Evolutionary conservation across 2,888 invertebrate species (phyloP), one percentile per base, ranked within the genome.

Genomic region (Colletes collaris): DNA sequence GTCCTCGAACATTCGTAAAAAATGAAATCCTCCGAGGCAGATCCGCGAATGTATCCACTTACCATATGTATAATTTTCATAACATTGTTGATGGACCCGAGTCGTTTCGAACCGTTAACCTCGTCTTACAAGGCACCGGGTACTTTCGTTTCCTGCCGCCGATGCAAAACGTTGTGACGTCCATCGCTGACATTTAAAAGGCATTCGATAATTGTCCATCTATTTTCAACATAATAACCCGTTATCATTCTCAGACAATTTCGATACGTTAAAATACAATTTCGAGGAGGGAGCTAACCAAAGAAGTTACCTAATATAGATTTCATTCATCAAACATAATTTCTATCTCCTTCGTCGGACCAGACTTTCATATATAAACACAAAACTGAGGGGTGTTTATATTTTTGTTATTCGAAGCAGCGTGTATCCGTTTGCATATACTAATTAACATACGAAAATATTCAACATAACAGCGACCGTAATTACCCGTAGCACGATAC

Each of bases 121-220:
- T n/a, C 0, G 10, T 35, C 4, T 62, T 49, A 40, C 55, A 13
- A 67, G 53, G 5, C 16, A 11, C 37, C 13, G 35, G 19, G n/a
- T 6, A 35, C 27, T 16, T 27, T 46, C 50, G 0, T 49, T 5
- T 0, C 10, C 6, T 11, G 55, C 3, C 16, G 13, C 56, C 35
- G 40, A 46, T 10, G 44, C 16, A 35, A 74, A 69, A 62, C 55
- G 56, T n/a, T 10, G 40, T 59, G 13, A 3, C 35, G 37, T 8
- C 60, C 19, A 6, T 13, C 35, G 10, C 64, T 78, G 79, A 69
- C 78, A 78, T 78, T 78, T 78, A 78, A 60, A 59, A 78, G 78
- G 44, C 69, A 78, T 65, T 78, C 78, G 55, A 78, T 78, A 78
- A 78, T 78, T 70, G 79, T 78, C 78, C 50, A 40, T n/a, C 35